A percentile compares a stretch with the other conserved stretches of the same genome.
phyloP scores from a whole-genome alignment of 2,888 invertebrate species.

The Phalera bucephala region DNA sequence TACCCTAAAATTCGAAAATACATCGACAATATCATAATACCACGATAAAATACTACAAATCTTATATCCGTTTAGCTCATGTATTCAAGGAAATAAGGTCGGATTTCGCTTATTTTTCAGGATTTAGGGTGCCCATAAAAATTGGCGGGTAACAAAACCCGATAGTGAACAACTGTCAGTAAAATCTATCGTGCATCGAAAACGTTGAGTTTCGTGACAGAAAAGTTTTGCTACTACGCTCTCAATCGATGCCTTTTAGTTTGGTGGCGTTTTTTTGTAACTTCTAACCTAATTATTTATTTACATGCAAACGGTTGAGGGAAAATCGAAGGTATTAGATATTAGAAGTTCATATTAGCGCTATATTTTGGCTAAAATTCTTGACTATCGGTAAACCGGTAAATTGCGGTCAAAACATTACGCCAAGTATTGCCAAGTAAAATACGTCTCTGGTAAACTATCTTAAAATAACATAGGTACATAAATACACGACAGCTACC shows the following conservation, averaged over 20 bases:
- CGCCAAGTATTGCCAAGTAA: too few species aligned
- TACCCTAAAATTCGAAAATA: constrained; percentile 55
- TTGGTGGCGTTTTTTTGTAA: constrained; percentile 41
- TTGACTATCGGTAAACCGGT: too few species aligned
- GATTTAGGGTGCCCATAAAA: constrained; percentile 17
- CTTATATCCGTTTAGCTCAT: constrained; percentile 10
- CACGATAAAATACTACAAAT: constrained; percentile 31
- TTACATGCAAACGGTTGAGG: constrained; percentile 54
- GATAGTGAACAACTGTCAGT: constrained; percentile 62
- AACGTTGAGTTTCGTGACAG: constrained; percentile 65
- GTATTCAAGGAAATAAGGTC: constrained; percentile 29
- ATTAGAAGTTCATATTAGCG: constrained; percentile 3
- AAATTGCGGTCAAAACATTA: too few species aligned
- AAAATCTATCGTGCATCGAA: constrained; percentile 76
- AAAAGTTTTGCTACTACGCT: constrained; percentile 50
- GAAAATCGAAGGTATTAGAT: too few species aligned
- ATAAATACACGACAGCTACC: too few species aligned
- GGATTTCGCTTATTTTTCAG: constrained; percentile 23
- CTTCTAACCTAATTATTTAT: constrained; percentile 66
- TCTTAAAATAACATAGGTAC: too few species aligned
- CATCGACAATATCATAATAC: constrained; percentile 47
- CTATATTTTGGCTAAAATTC: too few species aligned
- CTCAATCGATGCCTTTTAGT: constrained; percentile 69
- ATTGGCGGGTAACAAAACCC: constrained; percentile 41
- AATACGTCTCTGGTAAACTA: too few species aligned